Conservation (phyloP, 2,888 invertebrate species). For the Lamellibrachia columna region DNA sequence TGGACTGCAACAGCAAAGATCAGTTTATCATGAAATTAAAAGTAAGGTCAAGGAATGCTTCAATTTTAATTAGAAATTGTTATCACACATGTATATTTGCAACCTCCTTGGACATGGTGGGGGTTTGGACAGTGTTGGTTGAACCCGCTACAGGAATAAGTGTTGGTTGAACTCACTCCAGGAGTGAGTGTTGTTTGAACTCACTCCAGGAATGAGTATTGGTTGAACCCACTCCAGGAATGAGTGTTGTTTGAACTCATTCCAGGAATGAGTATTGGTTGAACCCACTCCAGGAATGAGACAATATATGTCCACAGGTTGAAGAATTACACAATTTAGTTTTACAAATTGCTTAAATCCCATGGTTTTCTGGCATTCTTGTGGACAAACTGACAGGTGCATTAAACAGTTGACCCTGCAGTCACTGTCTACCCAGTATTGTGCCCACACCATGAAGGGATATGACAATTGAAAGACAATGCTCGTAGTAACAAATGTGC, state of each 20-base stretch:
- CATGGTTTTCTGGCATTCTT: not conserved
- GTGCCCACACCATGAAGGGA: too few relatives aligned
- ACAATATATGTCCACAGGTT: not conserved
- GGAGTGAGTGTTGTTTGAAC: not conserved
- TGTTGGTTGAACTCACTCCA: not conserved
- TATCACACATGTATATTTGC: not conserved
- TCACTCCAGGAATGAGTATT: too few relatives aligned
- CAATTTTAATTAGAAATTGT: not conserved
- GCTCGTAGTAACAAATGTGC: not conserved
- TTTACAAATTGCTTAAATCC: not conserved
- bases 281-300: too few relatives aligned
- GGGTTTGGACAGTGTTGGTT: not conserved
- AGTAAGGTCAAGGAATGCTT: conserved; percentile 19
- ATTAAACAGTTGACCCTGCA: too few relatives aligned
- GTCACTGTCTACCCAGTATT: too few relatives aligned
- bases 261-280: too few relatives aligned
- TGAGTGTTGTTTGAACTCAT: not conserved
- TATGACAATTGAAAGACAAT: too few relatives aligned
- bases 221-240: not conserved
- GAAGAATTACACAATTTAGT: too few relatives aligned
- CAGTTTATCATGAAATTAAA: conserved; percentile 33
- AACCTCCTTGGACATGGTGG: not conserved
- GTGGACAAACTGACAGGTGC: not conserved
- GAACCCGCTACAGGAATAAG: not conserved
- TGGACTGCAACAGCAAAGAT: conserved; percentile 24